These are phyloP conservation scores for Eulemur macaco DNA, from an alignment of 2,113 vertebrate genomes.

Conservation along the genomic window DNA sequence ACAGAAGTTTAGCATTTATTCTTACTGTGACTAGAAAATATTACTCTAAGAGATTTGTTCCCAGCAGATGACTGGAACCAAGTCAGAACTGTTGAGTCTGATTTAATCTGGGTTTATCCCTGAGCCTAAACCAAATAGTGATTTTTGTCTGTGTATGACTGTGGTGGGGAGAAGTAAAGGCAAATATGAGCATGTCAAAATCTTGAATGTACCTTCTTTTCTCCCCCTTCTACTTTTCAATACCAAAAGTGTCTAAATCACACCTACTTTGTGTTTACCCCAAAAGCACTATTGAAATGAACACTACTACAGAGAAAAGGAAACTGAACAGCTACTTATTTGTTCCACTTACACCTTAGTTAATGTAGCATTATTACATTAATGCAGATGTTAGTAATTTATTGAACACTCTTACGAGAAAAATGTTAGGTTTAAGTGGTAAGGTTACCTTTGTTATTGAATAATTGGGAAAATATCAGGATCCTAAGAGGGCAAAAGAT, in stretches of 20 bases:
- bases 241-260: not conserved
- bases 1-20: not conserved
- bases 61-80: not conserved
- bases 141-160: not conserved
- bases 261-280: not conserved
- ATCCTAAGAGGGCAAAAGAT: not conserved
- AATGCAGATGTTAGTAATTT: not conserved
- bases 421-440: not conserved
- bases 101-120: not conserved
- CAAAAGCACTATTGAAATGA: not conserved
- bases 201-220: not conserved
- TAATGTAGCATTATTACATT: not conserved
- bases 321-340: not conserved
- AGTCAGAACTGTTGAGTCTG: not conserved
- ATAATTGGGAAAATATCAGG: not conserved
- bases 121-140: not conserved
- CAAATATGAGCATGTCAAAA: not conserved
- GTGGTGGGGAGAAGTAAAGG: accelerated
- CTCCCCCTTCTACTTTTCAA: not conserved
- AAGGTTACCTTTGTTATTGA: not conserved
- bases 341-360: not conserved
- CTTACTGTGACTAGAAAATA: not conserved
- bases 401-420: not conserved
- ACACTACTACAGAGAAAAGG: not conserved
- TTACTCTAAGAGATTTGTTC: not conserved